A percentile compares a stretch with the other conserved stretches of the same genome.
These are phyloP conservation scores for Lasioglossum albipes DNA, from an alignment of 1,140 invertebrate species.

Conservation along the genomic window DNA sequence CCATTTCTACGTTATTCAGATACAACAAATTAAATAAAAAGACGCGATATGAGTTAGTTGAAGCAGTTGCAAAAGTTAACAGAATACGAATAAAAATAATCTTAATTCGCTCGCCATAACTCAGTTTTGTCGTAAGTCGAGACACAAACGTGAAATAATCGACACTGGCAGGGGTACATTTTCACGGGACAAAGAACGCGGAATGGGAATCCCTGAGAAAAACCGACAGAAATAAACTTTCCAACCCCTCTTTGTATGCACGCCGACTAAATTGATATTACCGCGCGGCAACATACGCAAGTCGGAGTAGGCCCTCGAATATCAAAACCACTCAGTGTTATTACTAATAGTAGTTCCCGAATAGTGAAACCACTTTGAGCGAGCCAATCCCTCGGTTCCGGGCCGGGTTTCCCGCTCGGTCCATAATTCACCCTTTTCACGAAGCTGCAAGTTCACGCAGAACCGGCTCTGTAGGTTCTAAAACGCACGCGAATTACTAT, in stretches of 20 bases:
- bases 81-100: no score
- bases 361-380: background rate
- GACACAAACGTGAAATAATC: no score
- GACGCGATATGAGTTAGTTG: no score
- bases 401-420: background rate
- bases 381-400: background rate
- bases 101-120: no score
- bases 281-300: background rate
- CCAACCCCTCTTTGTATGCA: background rate
- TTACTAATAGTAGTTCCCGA: background rate
- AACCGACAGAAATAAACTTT: background rate
- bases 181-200: no score
- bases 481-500: background rate
- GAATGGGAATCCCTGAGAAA: no score
- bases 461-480: background rate
- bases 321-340: background rate
- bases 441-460: background rate
- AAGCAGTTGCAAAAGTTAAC: no score
- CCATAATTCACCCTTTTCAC: background rate
- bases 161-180: no score
- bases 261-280: background rate
- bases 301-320: background rate
- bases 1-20: no score
- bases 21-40: no score
- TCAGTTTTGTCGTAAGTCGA: no score